A percentile compares a stretch with the other conserved stretches of the same genome.
phyloP scores from a whole-genome alignment of 2,113 vertebrate genomes.

The Gymnogyps californianus region DNA sequence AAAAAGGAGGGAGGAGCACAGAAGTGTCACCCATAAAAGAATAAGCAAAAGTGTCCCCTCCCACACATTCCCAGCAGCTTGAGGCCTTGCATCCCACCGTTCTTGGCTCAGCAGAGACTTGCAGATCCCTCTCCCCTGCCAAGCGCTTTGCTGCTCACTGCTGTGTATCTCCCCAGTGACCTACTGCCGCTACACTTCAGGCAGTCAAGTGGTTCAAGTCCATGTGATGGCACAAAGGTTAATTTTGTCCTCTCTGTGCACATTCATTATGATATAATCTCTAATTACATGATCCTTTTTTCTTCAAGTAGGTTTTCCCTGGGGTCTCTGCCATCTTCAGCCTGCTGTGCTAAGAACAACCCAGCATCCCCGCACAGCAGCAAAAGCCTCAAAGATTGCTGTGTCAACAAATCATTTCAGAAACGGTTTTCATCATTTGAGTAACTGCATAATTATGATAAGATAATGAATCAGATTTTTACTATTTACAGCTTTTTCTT shows the following conservation, averaged over 20 bases:
- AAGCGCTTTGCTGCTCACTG: not conserved
- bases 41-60: not conserved
- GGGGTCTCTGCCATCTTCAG: not conserved
- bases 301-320: not conserved
- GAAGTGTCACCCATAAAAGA: not conserved
- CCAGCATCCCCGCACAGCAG: not conserved
- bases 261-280: not conserved
- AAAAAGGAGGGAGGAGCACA: not conserved
- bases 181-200: not conserved
- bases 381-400: not conserved
- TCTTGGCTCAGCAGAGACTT: not conserved
- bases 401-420: not conserved
- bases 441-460: not conserved
- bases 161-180: not conserved
- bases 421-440: not conserved
- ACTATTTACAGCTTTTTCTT: not conserved
- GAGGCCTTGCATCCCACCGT: not conserved
- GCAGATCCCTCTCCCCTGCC: not conserved
- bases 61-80: rapidly evolving
- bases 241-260: not conserved
- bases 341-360: not conserved
- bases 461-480: not conserved
- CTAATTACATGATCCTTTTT: not conserved
- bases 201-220: not conserved
- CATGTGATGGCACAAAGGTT: not conserved